A percentile compares a stretch with the other conserved stretches of the same genome.
phyloP scores from a whole-genome alignment of 2,797 vertebrate genomes.

The Mallotus villosus region DNA sequence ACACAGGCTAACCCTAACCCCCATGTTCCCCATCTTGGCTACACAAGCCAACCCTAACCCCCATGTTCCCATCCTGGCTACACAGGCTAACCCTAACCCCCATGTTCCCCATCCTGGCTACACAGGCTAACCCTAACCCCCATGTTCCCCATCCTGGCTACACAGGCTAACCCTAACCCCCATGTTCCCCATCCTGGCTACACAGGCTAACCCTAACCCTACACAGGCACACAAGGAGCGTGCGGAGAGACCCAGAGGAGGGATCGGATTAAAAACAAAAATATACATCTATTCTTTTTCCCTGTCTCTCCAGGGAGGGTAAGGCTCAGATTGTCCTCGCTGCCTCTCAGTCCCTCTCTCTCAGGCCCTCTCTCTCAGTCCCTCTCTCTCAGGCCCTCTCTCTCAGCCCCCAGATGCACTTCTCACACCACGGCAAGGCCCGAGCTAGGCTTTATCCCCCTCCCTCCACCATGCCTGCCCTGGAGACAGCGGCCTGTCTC shows the following conservation, averaged over 20 bases:
- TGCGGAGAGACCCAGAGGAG: conserved; percentile 53
- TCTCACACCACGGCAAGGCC: too few species aligned
- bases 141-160: conserved; percentile 1
- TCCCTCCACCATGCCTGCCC: too few species aligned
- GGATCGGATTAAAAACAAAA: conserved; percentile 74
- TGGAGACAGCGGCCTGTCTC: too few species aligned
- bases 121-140: too few species aligned
- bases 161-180: too few species aligned
- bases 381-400: conserved; percentile 61
- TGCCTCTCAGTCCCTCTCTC: conserved; percentile 64
- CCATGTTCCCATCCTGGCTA: conserved; percentile 1
- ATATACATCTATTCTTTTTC: conserved; percentile 70
- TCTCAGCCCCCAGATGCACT: conserved; percentile 61
- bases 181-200: conserved; percentile 1
- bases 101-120: conserved; percentile 1
- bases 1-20: too few species aligned
- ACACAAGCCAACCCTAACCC: too few species aligned
- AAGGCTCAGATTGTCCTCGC: conserved; percentile 68
- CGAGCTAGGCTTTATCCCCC: too few species aligned
- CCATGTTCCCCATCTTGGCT: not conserved
- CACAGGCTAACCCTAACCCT: too few species aligned
- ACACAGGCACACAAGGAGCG: conserved; percentile 39
- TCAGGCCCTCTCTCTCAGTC: conserved; percentile 62
- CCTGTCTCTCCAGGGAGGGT: conserved; percentile 66
- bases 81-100: too few species aligned